These are phyloP conservation scores for Lutjanus argentimaculatus DNA, from an alignment of 2,797 vertebrate genomes.

Conservation along the genomic window DNA sequence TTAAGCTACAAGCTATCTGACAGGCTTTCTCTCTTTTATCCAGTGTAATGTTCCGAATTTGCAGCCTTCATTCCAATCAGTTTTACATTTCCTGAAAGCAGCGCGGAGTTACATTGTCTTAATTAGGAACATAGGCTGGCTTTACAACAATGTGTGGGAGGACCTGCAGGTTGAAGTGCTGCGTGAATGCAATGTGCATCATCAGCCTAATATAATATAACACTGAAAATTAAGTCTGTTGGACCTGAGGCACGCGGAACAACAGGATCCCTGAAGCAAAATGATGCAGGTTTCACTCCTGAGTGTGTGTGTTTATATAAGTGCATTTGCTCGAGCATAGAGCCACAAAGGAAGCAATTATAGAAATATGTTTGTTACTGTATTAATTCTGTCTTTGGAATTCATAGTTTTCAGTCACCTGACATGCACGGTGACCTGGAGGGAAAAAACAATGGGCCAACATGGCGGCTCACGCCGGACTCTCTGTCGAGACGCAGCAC, in stretches of 20 bases:
- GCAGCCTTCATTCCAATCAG: slow-evolving; percentile 52
- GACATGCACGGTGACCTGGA: too few species aligned
- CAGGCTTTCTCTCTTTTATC: slow-evolving; percentile 21
- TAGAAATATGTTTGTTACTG: slow-evolving; percentile 47
- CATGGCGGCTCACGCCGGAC: too few species aligned
- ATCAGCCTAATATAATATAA: slow-evolving; percentile 76
- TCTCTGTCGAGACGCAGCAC: too few species aligned
- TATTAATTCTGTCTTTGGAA: slow-evolving; percentile 48
- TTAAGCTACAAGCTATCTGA: slow-evolving; percentile 42
- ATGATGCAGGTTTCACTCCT: slow-evolving; percentile 36
- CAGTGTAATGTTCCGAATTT: slow-evolving; percentile 45
- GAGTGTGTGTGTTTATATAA: slow-evolving; percentile 34
- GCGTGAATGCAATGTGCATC: slow-evolving; percentile 69
- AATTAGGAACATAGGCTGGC: slow-evolving; percentile 68
- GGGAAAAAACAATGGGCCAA: too few species aligned
- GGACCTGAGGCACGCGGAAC: slow-evolving; percentile 67
- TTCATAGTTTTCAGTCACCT: too few species aligned
- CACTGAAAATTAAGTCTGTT: slow-evolving; percentile 68
- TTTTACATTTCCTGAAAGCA: slow-evolving; percentile 68
- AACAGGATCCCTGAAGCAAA: slow-evolving; percentile 60
- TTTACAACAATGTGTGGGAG: slow-evolving; percentile 56
- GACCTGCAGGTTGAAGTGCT: slow-evolving; percentile 63
- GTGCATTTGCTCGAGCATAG: slow-evolving; percentile 30
- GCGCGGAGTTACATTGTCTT: slow-evolving; percentile 43
- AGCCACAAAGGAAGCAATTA: slow-evolving; percentile 62